These are phyloP conservation scores for Parthenolecanium corni DNA, from an alignment of 2,888 invertebrate genomes.

Conservation along the genomic window DNA sequence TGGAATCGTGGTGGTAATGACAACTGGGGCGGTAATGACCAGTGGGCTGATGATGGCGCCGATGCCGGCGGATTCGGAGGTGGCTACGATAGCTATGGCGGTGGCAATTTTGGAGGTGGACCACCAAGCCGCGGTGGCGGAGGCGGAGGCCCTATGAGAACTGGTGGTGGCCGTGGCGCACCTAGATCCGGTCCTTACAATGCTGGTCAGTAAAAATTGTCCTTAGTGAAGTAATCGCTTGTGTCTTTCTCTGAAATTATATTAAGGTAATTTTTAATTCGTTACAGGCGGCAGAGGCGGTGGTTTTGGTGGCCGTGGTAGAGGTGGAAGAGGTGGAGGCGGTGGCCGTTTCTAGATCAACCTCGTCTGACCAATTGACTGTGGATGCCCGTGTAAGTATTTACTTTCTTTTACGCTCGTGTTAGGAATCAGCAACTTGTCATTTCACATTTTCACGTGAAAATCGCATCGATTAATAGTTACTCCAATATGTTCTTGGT, in stretches of 20 bases:
- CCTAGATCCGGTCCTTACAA: slow-evolving; percentile 21
- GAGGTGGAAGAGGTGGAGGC: slow-evolving; percentile 36
- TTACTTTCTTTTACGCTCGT: too few species aligned
- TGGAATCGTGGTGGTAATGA: slow-evolving; percentile 34
- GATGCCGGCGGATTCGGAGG: slow-evolving; percentile 32
- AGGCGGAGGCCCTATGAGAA: slow-evolving; percentile 2
- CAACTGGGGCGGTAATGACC: slow-evolving; percentile 32
- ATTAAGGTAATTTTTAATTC: background rate
- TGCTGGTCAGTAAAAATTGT: background rate
- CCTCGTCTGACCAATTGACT: slow-evolving; percentile 4
- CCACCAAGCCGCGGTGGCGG: slow-evolving; percentile 9
- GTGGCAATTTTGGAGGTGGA: too few species aligned
- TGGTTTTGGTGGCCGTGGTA: slow-evolving; percentile 34
- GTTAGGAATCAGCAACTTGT: too few species aligned
- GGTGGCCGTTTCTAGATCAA: slow-evolving; percentile 30
- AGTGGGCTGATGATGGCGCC: slow-evolving; percentile 32
- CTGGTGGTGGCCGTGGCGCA: slow-evolving; percentile 15
- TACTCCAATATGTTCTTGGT: too few species aligned
- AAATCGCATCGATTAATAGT: too few species aligned
- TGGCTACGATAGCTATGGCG: slow-evolving; percentile 10
- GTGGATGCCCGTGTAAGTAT: background rate
- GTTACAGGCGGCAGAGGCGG: slow-evolving; percentile 31
- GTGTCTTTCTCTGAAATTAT: too few species aligned
- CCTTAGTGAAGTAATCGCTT: too few species aligned
- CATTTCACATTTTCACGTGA: too few species aligned